Evolutionary conservation across 2,888 invertebrate species (phyloP), one percentile per base, ranked within the genome.

Genomic region (Agonopterix subpropinquella): DNA sequence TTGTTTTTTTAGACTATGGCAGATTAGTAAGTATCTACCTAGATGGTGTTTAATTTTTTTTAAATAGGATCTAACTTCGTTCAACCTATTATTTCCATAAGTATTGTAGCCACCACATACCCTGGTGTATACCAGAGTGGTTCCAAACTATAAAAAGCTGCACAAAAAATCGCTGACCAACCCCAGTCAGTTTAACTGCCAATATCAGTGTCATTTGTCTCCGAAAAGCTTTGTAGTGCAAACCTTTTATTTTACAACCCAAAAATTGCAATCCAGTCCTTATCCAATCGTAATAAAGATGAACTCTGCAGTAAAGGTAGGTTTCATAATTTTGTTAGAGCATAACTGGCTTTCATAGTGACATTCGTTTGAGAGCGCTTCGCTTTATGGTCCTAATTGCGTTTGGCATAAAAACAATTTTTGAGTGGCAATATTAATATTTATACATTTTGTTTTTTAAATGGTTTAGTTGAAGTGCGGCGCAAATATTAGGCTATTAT

Each of bases 141-240:
- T 57, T 49, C 54, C 53, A 64, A 67, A 70, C 64, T 62, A 64
- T 69, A 73, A 74, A 68, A 57, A 61, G 45, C 51, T 54, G 56
- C 53, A 61, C 65, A 68, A 73, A 75, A 76, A 62, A 10, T 11
- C n/a, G 39, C n/a, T 39, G 39, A 39, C 39, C 39, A 58, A 57
- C 64, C 63, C 64, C 28, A 28, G 62, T 69, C 67, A 70, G 68
- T 73, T 72, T 70, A 77, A 76, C 77, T 77, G 71, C 76, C 77
- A 78, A 79, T 77, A 78, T 76, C 77, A 70, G 66, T 70, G 75
- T 71, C 74, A 74, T 79, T 77, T 79, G 78, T 79, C 76, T 73
- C 67, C 62, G 61, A 62, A 62, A 65, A 64, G 73, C 68, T 70
- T 67, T 69, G 59, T 64, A 58, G 61, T 56, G 62, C 67, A 65